phyloP scores from a whole-genome alignment of 2,888 invertebrate genomes.

The Leptarthrus brevirostris region DNA sequence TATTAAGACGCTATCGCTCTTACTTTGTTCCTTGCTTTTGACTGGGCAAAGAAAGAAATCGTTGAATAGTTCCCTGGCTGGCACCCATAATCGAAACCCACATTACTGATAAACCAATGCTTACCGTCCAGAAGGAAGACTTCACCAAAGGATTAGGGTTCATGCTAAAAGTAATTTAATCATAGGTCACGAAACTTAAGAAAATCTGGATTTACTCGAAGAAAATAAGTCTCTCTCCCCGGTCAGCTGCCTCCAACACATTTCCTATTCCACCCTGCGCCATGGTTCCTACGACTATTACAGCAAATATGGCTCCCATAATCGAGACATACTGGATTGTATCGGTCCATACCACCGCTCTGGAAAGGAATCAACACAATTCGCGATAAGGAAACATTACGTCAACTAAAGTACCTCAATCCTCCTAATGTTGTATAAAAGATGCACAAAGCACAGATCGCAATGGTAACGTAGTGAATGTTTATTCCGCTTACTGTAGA shows the following conservation, averaged over 20 bases:
- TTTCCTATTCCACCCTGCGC: constrained; percentile 70
- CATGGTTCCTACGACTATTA: constrained; percentile 71
- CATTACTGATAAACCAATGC: constrained; percentile 68
- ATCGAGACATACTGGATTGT: constrained; percentile 72
- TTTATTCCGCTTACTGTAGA: constrained; percentile 76
- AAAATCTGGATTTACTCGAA: constrained; percentile 70
- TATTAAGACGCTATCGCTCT: no score
- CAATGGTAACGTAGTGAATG: constrained; percentile 74
- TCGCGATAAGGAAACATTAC: no score
- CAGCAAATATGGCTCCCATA: constrained; percentile 69
- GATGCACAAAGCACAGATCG: constrained; percentile 78
- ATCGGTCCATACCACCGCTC: constrained; percentile 76
- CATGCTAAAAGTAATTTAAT: constrained; percentile 69
- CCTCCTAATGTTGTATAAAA: constrained; percentile 80
- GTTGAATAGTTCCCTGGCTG: constrained; percentile 67
- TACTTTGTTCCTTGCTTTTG: constrained; percentile 64
- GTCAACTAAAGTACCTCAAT: constrained; percentile 52
- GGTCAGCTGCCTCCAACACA: constrained; percentile 71
- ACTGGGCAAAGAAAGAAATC: constrained; percentile 67
- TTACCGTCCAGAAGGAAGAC: constrained; percentile 73
- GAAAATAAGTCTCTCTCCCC: constrained; percentile 71
- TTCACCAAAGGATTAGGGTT: constrained; percentile 72
- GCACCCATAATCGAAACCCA: constrained; percentile 64
- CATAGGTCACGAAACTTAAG: not conserved
- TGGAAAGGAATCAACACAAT: constrained; percentile 50